Evolutionary conservation across 2,113 vertebrate species (phyloP), one percentile per base, ranked within the genome.

Genomic region (Hucho hucho): DNA sequence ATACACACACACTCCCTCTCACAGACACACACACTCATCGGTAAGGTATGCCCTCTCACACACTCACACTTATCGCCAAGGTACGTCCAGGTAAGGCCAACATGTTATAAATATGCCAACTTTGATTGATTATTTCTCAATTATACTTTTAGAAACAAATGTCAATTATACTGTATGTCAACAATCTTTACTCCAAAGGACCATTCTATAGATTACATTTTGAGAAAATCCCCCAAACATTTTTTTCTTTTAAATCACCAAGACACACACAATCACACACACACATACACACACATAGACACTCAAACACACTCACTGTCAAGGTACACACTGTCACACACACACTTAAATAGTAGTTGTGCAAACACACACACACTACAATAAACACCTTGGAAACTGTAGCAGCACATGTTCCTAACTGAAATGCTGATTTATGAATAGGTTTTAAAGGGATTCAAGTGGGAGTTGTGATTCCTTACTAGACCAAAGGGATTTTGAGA

Each of bases 1-100:
- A 95, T 95, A 88, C 67, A 6, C 7, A 6, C 7, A 68, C 12
- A 22, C 26, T 70, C 61, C 1, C 9, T 69, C 53, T 4, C 12
- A 46, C 46, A 11, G 64, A 25, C 61, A 67, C 29, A n/a, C 18
- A 32, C 4, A 67, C 12, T 67, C 5, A 3, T 16, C 4, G 13
- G 14, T 28, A 16, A 28, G 64, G 4, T 65, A 28, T 26, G 26
- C 13, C 9, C 64, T 13, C 64, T 26, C 24, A 64, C 63, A 14
- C 4, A 11, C n/a, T 2, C 59, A 63, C 59, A 12, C 59, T 25
- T 25, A 63, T 25, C 59, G 0, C 25, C 59, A 11, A 24, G 59
- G 61, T 64, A 64, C 7, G 4, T 22, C 24, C n/a, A 63, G 22
- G 22, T 63, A 63, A 13, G 20, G 4, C 20, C 56, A 58, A 6